Conservation (phyloP, 35 echinoderm and acorn worm species). For the Strongylocentrotus purpuratus region DNA sequence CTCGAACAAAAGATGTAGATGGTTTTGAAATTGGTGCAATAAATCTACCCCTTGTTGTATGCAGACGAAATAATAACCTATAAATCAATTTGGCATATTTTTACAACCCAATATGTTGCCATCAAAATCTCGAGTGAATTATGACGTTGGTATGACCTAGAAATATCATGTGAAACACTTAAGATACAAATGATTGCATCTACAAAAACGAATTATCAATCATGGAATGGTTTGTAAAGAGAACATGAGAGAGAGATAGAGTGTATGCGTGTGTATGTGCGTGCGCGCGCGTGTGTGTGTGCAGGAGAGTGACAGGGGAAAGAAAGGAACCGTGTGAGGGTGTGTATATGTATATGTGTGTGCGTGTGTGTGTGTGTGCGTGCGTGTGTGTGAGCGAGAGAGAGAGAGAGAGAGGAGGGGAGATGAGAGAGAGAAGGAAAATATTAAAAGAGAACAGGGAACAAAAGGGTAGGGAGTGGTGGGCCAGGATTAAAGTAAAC, state of each 20-base stretch:
- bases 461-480: not conserved
- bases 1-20: not conserved
- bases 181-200: not conserved
- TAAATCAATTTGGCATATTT: conserved; percentile 13
- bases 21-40: not conserved
- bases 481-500: too few relatives aligned
- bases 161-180: not conserved
- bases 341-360: too few relatives aligned
- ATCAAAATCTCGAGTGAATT: not conserved
- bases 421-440: not conserved
- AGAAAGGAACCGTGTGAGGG: too few relatives aligned
- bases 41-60: not conserved
- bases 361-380: too few relatives aligned
- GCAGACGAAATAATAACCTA: not conserved
- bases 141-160: not conserved
- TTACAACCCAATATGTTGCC: conserved; percentile 2
- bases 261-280: too few relatives aligned
- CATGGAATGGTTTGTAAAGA: not conserved
- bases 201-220: not conserved
- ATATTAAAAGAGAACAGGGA: not conserved
- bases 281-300: too few relatives aligned
- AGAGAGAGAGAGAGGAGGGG: not conserved
- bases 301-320: too few relatives aligned
- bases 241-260: not conserved
- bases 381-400: not conserved